A percentile compares a stretch with the other conserved stretches of the same genome.
Conservation (phyloP, 2,888 invertebrate species). For the Argyresthia albistria region DNA sequence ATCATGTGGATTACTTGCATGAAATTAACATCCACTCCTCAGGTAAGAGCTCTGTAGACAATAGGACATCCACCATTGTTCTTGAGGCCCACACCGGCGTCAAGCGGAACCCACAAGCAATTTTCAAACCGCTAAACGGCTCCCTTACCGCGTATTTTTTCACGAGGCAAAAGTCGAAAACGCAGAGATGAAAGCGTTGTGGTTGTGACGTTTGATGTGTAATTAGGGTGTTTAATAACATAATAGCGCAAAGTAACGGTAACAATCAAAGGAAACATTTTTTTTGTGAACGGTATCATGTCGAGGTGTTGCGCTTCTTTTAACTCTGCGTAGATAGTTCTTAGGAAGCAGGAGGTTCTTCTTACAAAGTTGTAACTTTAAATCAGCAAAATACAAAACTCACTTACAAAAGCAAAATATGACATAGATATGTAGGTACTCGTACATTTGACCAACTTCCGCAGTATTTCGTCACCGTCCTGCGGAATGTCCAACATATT, state of each 20-base stretch:
- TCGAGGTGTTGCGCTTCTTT: no score
- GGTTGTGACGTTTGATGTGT: conserved; percentile 61
- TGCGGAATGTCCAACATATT: conserved; percentile 51
- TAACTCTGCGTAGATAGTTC: no score
- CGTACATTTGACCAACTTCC: background rate
- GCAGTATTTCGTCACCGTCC: conserved; percentile 14
- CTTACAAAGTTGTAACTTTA: no score
- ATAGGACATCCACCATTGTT: conserved; percentile 15
- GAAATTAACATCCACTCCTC: background rate
- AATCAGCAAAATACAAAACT: background rate
- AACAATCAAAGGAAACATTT: conserved; percentile 26
- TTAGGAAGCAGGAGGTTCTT: no score
- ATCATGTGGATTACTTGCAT: no score
- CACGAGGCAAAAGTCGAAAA: conserved; percentile 52
- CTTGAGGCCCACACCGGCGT: conserved; percentile 10
- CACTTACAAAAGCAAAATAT: background rate
- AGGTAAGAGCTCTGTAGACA: conserved; percentile 10
- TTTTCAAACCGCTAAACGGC: conserved; percentile 50
- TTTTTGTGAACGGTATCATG: conserved; percentile 3
- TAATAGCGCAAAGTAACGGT: conserved; percentile 51
- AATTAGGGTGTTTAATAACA: conserved; percentile 61
- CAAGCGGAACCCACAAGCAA: conserved; percentile 36
- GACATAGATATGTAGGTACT: background rate
- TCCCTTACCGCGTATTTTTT: conserved; percentile 38
- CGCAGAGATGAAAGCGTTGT: conserved; percentile 55